phyloP scores from a whole-genome alignment of 2,113 vertebrate genomes.

The Piprites chloris region DNA sequence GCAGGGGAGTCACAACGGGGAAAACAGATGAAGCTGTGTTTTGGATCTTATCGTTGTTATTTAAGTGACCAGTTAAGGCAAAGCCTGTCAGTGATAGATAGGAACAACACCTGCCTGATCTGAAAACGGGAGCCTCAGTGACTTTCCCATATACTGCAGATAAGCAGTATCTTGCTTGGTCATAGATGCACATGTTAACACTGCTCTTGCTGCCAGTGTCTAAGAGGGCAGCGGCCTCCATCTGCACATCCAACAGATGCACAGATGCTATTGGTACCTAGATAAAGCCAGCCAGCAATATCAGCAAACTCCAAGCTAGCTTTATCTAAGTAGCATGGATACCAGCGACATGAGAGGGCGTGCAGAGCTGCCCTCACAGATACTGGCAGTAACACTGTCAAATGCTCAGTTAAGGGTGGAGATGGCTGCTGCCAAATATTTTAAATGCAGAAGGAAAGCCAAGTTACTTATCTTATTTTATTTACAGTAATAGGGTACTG shows the following conservation, averaged over 20 bases:
- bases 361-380: background rate
- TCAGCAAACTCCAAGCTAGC: constrained; percentile 6
- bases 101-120: constrained; percentile 9
- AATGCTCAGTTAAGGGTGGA: background rate
- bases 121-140: background rate
- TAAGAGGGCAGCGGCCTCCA: constrained; percentile 8
- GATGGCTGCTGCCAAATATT: background rate
- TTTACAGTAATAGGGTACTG: constrained; percentile 38
- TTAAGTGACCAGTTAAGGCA: background rate
- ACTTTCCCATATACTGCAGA: background rate
- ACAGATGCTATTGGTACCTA: constrained; percentile 15
- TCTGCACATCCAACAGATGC: constrained; percentile 6
- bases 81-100: constrained; percentile 8
- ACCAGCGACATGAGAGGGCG: background rate
- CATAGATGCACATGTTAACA: background rate
- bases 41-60: background rate
- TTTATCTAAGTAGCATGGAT: background rate
- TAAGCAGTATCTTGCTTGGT: constrained; percentile 7
- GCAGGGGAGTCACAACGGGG: background rate
- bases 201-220: background rate
- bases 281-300: constrained; percentile 32
- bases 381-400: background rate
- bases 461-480: constrained; percentile 50
- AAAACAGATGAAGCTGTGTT: background rate
- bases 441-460: constrained; percentile 10